Conservation (phyloP, 2,888 invertebrate species). For the Yponomeuta cagnagella region DNA sequence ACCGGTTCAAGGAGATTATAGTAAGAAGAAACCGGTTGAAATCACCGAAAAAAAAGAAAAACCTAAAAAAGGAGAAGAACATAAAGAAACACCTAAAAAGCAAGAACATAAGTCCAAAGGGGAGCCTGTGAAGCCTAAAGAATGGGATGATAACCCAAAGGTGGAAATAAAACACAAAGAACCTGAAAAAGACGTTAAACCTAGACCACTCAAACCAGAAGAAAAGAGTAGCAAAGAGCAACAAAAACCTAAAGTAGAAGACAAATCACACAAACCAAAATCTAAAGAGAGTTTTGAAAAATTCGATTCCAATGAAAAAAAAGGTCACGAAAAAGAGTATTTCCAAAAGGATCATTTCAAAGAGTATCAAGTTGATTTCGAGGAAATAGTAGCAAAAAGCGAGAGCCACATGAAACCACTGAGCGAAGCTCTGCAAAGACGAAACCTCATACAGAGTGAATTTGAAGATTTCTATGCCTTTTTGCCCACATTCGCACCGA, state of each 20-base stretch:
- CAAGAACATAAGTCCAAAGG: neutral
- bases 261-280: conserved; percentile 21
- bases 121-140: neutral
- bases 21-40: conserved; percentile 21
- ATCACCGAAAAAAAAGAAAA: neutral
- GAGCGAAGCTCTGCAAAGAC: conserved; percentile 55
- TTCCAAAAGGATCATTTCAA: conserved; percentile 29
- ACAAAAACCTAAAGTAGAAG: conserved; percentile 22
- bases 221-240: conserved; percentile 21
- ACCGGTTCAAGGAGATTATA: neutral
- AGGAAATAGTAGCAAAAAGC: conserved; percentile 26
- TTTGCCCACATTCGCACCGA: conserved; percentile 81
- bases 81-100: neutral
- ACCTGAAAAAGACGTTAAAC: conserved; percentile 21
- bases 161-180: conserved; percentile 19
- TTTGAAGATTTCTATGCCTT: conserved; percentile 79
- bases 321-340: conserved; percentile 17
- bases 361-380: conserved; percentile 31
- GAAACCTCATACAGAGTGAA: conserved; percentile 67
- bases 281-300: conserved; percentile 17
- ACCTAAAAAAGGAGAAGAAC: neutral
- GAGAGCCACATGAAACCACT: conserved; percentile 49
- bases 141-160: conserved; percentile 17
- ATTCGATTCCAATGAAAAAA: conserved; percentile 10
- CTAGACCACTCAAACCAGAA: conserved; percentile 23